Percentiles rank a stretch among this genome's conserved stretches.
Evolutionary conservation across 2,888 invertebrate genomes (phyloP).

Genomic region (Cryptocephalus primarius): DNA sequence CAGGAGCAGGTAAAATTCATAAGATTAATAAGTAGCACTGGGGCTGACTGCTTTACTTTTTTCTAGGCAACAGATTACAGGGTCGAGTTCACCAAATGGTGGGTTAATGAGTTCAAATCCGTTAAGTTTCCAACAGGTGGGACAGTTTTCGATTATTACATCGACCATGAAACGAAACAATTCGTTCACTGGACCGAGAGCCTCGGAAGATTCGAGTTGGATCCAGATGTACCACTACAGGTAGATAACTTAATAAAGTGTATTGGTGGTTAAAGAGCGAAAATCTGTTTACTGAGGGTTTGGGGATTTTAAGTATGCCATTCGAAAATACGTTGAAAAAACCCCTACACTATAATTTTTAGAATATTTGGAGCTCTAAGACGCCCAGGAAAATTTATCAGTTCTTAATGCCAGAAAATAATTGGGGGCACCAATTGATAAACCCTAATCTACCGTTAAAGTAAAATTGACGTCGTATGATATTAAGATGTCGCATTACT

Average conservation of each 20-base stretch:
- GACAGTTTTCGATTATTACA: constrained; percentile 90
- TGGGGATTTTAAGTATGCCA: too few relatives aligned
- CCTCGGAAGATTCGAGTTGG: constrained; percentile 82
- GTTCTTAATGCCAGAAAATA: too few relatives aligned
- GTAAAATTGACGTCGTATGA: too few relatives aligned
- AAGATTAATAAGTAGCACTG: background rate
- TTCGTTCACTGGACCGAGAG: constrained; percentile 85
- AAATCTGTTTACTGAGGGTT: too few relatives aligned
- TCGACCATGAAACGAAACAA: constrained; percentile 82
- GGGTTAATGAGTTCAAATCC: constrained; percentile 91
- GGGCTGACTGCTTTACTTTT: background rate
- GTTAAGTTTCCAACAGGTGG: constrained; percentile 86
- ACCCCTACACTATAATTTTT: too few relatives aligned
- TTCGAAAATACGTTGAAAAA: too few relatives aligned
- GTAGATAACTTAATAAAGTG: constrained; percentile 35
- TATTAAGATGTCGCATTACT: too few relatives aligned
- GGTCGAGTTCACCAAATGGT: constrained; percentile 93
- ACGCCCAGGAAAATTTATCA: too few relatives aligned
- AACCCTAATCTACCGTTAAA: too few relatives aligned
- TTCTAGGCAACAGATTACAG: constrained; percentile 52
- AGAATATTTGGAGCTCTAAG: too few relatives aligned
- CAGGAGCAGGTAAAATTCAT: constrained; percentile 65
- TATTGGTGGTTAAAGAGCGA: too few relatives aligned
- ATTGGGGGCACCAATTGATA: too few relatives aligned
- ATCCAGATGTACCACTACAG: constrained; percentile 83